Percentiles rank a stretch among this genome's conserved stretches.
phyloP scores from a whole-genome alignment of 1,140 invertebrate species.

The Argopecten irradians region DNA sequence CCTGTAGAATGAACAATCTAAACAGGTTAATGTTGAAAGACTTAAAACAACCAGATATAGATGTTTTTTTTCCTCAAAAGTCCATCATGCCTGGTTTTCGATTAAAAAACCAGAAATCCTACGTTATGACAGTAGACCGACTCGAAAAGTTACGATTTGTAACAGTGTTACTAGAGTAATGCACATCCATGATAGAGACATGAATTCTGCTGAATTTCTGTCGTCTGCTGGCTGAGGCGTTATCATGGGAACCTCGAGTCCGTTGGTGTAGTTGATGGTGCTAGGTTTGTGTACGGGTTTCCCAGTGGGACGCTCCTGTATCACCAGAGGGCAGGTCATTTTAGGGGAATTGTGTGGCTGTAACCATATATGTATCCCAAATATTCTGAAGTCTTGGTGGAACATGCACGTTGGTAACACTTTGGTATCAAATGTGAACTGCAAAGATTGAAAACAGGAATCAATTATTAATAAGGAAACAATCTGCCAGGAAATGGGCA shows the following conservation, averaged over 20 bases:
- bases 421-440: slow-evolving; percentile 63
- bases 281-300: background rate
- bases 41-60: slow-evolving; percentile 16
- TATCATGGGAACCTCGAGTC: background rate
- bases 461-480: background rate
- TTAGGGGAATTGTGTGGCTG: slow-evolving; percentile 44
- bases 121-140: background rate
- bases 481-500: background rate
- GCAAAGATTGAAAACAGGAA: slow-evolving; percentile 41
- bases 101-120: background rate
- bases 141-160: background rate
- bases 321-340: background rate
- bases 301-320: background rate
- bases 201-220: background rate
- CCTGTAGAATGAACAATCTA: background rate
- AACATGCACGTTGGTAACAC: slow-evolving; percentile 67
- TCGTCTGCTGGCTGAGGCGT: background rate
- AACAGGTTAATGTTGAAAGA: background rate
- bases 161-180: background rate
- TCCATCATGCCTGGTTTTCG: background rate
- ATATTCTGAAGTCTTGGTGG: slow-evolving; percentile 61
- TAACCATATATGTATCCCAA: slow-evolving; percentile 65
- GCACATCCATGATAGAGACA: background rate
- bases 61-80: background rate
- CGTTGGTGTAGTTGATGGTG: slow-evolving; percentile 6